Evolutionary conservation across 2,888 invertebrate species (phyloP).

Genomic region (Carterocephalus palaemon): DNA sequence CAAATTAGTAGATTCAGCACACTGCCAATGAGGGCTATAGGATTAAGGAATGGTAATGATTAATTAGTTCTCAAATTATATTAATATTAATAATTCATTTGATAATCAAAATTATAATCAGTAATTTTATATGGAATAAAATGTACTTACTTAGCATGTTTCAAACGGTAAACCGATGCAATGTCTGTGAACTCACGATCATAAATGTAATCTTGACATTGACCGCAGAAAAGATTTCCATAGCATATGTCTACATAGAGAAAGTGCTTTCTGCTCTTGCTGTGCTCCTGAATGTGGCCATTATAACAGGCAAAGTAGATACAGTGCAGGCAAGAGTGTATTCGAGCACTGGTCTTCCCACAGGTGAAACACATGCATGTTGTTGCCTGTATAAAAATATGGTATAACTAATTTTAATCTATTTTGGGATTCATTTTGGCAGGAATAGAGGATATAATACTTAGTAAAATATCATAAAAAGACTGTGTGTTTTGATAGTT

Average conservation of each 20-base stretch:
- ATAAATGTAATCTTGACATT: conserved; percentile 95
- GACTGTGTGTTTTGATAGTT: too few species aligned
- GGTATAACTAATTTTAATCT: too few species aligned
- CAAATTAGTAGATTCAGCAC: too few species aligned
- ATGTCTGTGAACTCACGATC: conserved; percentile 84
- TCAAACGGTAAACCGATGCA: conserved; percentile 71
- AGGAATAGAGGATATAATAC: too few species aligned
- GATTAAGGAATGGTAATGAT: too few species aligned
- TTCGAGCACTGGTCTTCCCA: conserved; percentile 86
- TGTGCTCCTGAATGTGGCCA: conserved; percentile 92
- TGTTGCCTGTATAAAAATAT: conserved; percentile 79
- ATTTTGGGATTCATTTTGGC: too few species aligned
- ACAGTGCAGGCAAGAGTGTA: conserved; percentile 93
- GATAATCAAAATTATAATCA: too few species aligned
- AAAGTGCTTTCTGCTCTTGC: conserved; percentile 87
- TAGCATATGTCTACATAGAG: conserved; percentile 92
- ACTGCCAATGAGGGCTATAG: too few species aligned
- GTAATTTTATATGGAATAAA: too few species aligned
- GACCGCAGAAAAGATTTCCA: conserved; percentile 93
- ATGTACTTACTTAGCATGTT: conserved; percentile 78
- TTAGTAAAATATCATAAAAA: too few species aligned
- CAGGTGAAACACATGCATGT: conserved; percentile 91
- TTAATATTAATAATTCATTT: too few species aligned
- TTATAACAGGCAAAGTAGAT: conserved; percentile 95
- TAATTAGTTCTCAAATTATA: too few species aligned